phyloP scores from a whole-genome alignment of 2,113 vertebrate genomes.

The Calonectris borealis region DNA sequence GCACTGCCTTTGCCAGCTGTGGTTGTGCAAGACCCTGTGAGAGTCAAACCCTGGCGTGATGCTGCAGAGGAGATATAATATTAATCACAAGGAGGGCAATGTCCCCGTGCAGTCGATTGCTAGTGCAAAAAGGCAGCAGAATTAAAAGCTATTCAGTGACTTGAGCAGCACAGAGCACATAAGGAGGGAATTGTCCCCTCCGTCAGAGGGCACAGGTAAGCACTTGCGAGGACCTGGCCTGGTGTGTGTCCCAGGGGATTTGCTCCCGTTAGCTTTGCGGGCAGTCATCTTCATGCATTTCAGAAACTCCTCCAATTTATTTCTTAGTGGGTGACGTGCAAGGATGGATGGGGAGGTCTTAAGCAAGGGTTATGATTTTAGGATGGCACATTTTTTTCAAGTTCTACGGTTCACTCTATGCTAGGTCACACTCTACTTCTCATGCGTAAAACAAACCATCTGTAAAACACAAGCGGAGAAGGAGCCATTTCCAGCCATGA shows the following conservation, averaged over 20 bases:
- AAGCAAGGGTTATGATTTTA: neutral
- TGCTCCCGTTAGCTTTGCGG: neutral
- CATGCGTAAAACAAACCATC: neutral
- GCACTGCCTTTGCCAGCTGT: neutral
- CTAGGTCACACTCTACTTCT: neutral
- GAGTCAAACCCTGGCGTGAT: accelerated
- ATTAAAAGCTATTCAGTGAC: neutral
- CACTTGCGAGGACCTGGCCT: neutral
- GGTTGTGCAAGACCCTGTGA: neutral
- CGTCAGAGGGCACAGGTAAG: neutral
- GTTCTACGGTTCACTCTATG: neutral
- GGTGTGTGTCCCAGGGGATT: neutral
- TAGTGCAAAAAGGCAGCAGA: neutral
- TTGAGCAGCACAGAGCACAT: neutral
- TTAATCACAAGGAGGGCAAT: neutral
- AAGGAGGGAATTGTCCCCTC: neutral
- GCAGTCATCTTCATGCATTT: neutral
- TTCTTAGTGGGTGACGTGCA: accelerated
- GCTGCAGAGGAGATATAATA: neutral
- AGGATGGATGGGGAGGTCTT: neutral
- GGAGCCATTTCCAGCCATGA: conserved; percentile 14
- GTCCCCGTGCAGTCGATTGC: neutral
- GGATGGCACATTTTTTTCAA: neutral
- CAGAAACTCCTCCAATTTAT: neutral
- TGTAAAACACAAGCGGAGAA: neutral